Evolutionary conservation across 1,140 invertebrate genomes (phyloP).

Genomic region (Glossosoma conforme): DNA sequence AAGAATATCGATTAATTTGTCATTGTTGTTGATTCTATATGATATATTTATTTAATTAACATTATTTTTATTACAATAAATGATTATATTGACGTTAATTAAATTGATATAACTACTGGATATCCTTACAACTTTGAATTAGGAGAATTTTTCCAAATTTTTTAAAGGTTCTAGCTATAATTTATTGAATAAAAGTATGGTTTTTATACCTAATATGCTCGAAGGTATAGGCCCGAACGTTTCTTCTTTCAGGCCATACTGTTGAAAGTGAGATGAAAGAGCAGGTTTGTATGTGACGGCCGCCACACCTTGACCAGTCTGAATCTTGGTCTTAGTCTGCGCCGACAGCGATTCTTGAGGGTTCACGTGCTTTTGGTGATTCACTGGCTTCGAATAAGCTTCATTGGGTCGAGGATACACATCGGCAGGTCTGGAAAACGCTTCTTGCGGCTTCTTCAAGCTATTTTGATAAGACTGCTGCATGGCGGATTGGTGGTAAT

Average conservation of each 20-base stretch:
- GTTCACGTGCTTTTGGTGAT: constrained; percentile 22
- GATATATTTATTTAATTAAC: no score
- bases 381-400: constrained; percentile 8
- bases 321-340: constrained; percentile 23
- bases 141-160: no score
- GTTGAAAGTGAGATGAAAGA: constrained; percentile 34
- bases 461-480: constrained; percentile 40
- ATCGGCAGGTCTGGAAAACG: constrained; percentile 39
- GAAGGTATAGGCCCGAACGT: constrained; percentile 35
- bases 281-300: constrained; percentile 29
- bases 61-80: no score
- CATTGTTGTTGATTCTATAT: no score
- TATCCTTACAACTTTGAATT: no score
- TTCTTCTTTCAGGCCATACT: constrained; percentile 42
- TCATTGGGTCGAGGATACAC: constrained; percentile 36
- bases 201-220: constrained; percentile 40
- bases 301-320: constrained; percentile 11
- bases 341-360: constrained; percentile 26
- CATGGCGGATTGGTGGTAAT: constrained; percentile 39
- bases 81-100: no score
- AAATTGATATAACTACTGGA: no score
- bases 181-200: no score
- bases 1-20: no score
- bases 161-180: no score
- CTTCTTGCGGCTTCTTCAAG: constrained; percentile 36